These are phyloP conservation scores for Rhegmatorhina hoffmannsi DNA, from an alignment of 2,113 vertebrate species.

Conservation along the genomic window DNA sequence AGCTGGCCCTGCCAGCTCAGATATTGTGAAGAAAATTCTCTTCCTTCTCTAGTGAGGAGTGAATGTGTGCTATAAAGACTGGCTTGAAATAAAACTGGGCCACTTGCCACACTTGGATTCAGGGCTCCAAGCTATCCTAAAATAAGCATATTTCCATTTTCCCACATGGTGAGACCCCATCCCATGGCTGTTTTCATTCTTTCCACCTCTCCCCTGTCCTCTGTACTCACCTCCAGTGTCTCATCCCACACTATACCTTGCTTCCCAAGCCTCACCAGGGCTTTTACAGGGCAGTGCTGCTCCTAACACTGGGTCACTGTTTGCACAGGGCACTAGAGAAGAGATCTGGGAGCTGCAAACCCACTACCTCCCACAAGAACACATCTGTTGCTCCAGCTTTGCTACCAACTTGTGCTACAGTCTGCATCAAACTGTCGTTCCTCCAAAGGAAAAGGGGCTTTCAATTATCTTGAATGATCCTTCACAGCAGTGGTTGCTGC, in stretches of 20 bases:
- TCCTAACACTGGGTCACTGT: not conserved
- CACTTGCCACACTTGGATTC: not conserved
- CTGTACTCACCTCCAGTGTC: not conserved
- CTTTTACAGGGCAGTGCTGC: not conserved
- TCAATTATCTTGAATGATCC: not conserved
- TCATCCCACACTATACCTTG: not conserved
- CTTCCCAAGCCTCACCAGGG: not conserved
- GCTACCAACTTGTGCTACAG: not conserved
- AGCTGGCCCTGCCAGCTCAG: constrained; percentile 5
- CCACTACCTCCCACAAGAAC: not conserved
- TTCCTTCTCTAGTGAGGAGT: not conserved
- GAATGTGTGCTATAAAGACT: not conserved
- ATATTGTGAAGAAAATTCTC: constrained; percentile 18
- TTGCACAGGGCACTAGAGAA: not conserved
- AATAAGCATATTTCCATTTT: not conserved
- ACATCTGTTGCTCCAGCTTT: not conserved
- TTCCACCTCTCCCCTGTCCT: not conserved
- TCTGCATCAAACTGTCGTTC: not conserved
- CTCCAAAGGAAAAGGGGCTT: not conserved
- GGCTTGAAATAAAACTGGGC: constrained; percentile 35
- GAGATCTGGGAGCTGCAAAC: not conserved
- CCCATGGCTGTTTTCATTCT: not conserved
- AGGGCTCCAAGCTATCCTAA: constrained; percentile 2
- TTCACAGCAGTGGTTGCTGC: not conserved
- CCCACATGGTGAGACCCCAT: not conserved